phyloP scores from a whole-genome alignment of 2,113 vertebrate genomes.

The Sebastes schlegelii region DNA sequence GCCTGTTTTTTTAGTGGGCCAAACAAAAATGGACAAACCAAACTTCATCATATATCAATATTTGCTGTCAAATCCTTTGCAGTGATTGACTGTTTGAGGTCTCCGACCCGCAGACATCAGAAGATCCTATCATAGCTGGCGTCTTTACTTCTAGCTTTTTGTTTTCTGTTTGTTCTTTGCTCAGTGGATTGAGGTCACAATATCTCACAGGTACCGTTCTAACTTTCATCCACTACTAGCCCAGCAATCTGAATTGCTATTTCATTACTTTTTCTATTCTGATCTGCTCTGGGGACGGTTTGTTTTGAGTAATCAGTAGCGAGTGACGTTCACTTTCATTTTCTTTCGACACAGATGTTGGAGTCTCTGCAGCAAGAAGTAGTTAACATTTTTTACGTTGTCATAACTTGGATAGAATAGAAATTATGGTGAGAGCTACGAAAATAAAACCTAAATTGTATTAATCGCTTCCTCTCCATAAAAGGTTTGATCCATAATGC shows the following conservation, averaged over 20 bases:
- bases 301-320: neutral
- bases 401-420: neutral
- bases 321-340: neutral
- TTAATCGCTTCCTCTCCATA: neutral
- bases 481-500: neutral
- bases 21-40: neutral
- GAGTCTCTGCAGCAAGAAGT: neutral
- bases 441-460: neutral
- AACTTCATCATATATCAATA: neutral
- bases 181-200: neutral
- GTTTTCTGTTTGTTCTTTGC: neutral
- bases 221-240: neutral
- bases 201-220: neutral
- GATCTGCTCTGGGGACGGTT: neutral
- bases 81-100: conserved; percentile 10
- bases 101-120: neutral
- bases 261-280: neutral
- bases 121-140: neutral
- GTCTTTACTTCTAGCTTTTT: neutral
- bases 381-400: neutral
- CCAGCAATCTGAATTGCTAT: neutral
- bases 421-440: neutral
- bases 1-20: neutral
- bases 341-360: neutral
- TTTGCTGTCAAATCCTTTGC: conserved; percentile 8